A percentile compares a stretch with the other conserved stretches of the same genome.
These are phyloP conservation scores for Helogale parvula DNA, from an alignment of 2,113 vertebrate genomes.

Conservation along the genomic window DNA sequence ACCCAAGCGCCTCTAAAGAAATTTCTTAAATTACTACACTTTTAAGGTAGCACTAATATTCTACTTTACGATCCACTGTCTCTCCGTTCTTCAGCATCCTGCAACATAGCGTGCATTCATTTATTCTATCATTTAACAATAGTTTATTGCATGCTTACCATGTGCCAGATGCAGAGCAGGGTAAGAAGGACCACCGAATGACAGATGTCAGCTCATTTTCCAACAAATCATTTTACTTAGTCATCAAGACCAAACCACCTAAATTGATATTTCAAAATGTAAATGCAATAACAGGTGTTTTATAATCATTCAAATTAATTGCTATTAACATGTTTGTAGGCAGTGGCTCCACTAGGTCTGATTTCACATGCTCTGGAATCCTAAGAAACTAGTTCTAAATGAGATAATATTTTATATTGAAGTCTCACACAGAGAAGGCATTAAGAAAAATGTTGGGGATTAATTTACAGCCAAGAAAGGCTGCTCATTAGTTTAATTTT, in stretches of 20 bases:
- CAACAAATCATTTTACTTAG: background rate
- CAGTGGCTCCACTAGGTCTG: background rate
- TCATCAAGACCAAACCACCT: background rate
- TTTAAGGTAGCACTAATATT: background rate
- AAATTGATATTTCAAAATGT: background rate
- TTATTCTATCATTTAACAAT: background rate
- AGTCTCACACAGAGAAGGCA: background rate
- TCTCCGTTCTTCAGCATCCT: background rate
- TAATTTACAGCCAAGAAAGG: background rate
- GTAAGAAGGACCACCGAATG: background rate
- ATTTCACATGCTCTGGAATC: background rate
- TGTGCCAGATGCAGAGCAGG: background rate
- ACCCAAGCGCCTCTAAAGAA: too few species aligned
- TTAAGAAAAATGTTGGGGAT: background rate
- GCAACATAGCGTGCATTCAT: accelerated
- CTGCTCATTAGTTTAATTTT: background rate
- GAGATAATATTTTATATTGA: background rate
- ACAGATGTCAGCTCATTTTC: background rate
- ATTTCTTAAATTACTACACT: background rate
- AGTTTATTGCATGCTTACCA: background rate
- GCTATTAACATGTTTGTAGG: background rate
- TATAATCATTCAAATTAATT: background rate
- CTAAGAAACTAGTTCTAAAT: background rate
- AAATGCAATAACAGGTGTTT: background rate
- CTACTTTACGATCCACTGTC: background rate